A percentile compares a stretch with the other conserved stretches of the same genome.
Evolutionary conservation across 2,113 vertebrate genomes (phyloP).

Genomic region (Probosciger aterrimus): DNA sequence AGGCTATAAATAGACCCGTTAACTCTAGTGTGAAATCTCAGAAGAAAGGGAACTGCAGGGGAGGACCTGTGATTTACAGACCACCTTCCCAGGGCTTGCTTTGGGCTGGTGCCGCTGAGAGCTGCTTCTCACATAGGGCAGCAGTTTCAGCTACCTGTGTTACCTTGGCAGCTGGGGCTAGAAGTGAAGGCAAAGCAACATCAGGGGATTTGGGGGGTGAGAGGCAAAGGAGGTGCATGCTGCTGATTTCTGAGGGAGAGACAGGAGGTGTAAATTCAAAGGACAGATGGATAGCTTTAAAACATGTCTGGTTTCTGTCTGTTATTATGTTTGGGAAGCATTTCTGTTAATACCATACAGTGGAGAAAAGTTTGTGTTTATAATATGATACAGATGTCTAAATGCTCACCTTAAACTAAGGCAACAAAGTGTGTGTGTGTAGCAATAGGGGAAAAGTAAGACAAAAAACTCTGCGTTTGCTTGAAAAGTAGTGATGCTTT

Average conservation of each 20-base stretch:
- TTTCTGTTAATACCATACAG: not conserved
- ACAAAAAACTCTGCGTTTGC: not conserved
- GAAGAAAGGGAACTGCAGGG: not conserved
- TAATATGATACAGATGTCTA: not conserved
- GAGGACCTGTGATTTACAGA: not conserved
- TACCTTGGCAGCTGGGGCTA: not conserved
- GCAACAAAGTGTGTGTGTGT: not conserved
- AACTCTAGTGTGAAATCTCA: not conserved
- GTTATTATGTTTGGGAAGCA: not conserved
- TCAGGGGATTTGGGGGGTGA: fast-evolving
- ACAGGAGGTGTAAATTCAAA: not conserved
- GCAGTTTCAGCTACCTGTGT: not conserved
- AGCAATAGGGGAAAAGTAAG: not conserved
- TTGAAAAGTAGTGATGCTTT: not conserved
- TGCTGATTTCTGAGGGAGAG: not conserved
- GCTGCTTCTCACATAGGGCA: not conserved
- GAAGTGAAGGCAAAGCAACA: not conserved
- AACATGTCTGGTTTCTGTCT: not conserved
- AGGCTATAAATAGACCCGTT: not conserved
- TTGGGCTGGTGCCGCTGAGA: not conserved
- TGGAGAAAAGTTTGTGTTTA: not conserved
- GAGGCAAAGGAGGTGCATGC: not conserved
- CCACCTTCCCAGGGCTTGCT: not conserved
- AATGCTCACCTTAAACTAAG: not conserved
- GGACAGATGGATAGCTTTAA: not conserved